A percentile compares a stretch with the other conserved stretches of the same genome.
phyloP scores from a whole-genome alignment of 2,113 vertebrate genomes.

The Craseonycteris thonglongyai region DNA sequence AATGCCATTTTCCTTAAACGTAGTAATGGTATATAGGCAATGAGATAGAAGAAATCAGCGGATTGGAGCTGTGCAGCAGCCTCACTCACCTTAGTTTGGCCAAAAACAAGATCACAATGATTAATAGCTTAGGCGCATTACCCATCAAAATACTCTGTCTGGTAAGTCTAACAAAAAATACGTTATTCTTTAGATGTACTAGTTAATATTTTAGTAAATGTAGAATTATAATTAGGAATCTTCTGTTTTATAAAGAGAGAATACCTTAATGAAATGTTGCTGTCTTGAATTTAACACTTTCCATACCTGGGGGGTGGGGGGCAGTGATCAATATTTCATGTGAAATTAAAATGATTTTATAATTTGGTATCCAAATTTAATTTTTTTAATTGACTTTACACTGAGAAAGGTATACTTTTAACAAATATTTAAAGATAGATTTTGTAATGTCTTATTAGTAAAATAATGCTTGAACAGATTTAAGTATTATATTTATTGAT shows the following conservation, averaged over 20 bases:
- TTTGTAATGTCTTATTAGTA: background rate
- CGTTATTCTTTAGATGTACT: background rate
- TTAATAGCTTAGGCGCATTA: slow-evolving; percentile 80
- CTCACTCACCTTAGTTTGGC: slow-evolving; percentile 87
- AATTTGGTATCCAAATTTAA: background rate
- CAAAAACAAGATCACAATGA: slow-evolving; percentile 83
- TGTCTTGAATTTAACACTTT: background rate
- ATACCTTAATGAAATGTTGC: background rate
- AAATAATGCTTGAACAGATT: background rate
- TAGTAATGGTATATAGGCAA: slow-evolving; percentile 80
- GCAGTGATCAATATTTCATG: too few species aligned
- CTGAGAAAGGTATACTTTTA: background rate
- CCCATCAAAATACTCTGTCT: slow-evolving; percentile 86
- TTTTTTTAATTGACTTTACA: background rate
- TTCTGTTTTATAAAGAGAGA: background rate
- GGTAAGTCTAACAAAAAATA: slow-evolving; percentile 74
- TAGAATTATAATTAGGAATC: background rate
- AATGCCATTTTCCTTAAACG: slow-evolving; percentile 75
- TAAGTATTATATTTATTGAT: background rate
- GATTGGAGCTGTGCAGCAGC: slow-evolving; percentile 84
- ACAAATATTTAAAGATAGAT: background rate
- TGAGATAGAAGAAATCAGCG: slow-evolving; percentile 83
- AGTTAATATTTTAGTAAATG: background rate
- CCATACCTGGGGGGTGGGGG: background rate
- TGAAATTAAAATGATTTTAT: background rate